Base-by-base conservation (phyloP, 2,888 invertebrate species). In the Odontothrips loti region DNA sequence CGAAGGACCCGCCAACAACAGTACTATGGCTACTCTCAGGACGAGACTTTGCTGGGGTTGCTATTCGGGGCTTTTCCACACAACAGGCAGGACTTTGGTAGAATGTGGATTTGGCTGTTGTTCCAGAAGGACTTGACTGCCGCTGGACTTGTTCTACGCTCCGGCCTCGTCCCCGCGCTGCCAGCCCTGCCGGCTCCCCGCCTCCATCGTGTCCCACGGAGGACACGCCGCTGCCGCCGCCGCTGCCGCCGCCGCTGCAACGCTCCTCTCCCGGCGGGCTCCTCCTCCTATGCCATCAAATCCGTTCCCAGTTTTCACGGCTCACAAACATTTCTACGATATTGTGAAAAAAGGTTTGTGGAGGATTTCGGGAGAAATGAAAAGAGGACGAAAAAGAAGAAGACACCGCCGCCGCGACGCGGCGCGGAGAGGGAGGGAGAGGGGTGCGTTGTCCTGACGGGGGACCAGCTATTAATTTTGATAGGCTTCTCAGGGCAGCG, bases 281-380 rank as follows among this genome's bases (percentile, higher is more conserved):
- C 68, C 68, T 75, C 68, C 68, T 68, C 68, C 68, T 27, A n/a
- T 75, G 68, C 68, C 68, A 75, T 75, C 68, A 75, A 75, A 27
- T 12, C 23, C 23, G 23, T 75, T 27, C 68, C 68, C 23, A 75
- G 68, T 75, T 75, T 75, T 75, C 68, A 75, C 68, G 68, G 68
- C 68, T 75, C 68, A 75, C 68, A 75, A 75, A 75, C 68, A 75
- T 75, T 75, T 75, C 68, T 75, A 75, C 68, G 68, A 75, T 75
- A 75, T 75, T 75, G 68, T 75, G 68, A 75, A 75, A 75, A 43
- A 75, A 75, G 68, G 68, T 75, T 75, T 27, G 68, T 12, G 34
- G 6, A 43, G 34, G 68, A 75, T 75, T 75, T 75, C 68, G 68
- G 68, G 68, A 75, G 68, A 75, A 75, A 75, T 75, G 68, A 75